Evolutionary conservation across 2,113 vertebrate genomes (phyloP).

Genomic region (Bettongia penicillata): DNA sequence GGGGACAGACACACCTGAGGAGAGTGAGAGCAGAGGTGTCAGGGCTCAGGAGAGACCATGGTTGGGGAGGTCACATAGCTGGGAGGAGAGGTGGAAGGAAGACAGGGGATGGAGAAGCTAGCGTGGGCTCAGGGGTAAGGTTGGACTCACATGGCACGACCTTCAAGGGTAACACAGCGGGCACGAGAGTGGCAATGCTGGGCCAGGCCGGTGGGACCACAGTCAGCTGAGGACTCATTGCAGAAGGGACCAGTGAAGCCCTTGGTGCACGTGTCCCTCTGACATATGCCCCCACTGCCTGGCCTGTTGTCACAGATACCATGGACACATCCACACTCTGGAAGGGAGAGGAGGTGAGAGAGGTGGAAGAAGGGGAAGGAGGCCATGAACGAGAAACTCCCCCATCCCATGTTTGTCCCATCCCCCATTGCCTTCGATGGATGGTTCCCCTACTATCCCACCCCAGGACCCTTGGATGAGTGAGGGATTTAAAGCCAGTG

Average conservation of each 20-base stretch:
- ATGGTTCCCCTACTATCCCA: neutral
- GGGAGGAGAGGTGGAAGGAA: neutral
- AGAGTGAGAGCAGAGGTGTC: neutral
- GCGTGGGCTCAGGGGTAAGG: neutral
- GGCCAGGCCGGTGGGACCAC: slow-evolving; percentile 80
- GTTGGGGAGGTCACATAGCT: neutral
- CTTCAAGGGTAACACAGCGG: slow-evolving; percentile 82
- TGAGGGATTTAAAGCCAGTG: neutral
- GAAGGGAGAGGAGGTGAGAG: neutral
- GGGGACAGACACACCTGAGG: slow-evolving; percentile 84
- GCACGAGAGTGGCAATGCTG: slow-evolving; percentile 91
- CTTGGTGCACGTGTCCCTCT: slow-evolving; percentile 87
- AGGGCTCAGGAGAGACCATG: neutral
- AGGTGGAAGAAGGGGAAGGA: slow-evolving; percentile 2
- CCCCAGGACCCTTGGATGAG: neutral
- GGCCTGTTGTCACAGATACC: slow-evolving; percentile 97
- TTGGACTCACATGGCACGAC: slow-evolving; percentile 75
- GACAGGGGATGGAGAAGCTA: slow-evolving; percentile 14
- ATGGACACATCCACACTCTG: slow-evolving; percentile 94
- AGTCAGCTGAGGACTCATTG: slow-evolving; percentile 84
- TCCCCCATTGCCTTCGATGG: neutral
- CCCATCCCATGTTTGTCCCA: neutral
- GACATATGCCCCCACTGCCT: slow-evolving; percentile 89
- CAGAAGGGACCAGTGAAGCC: slow-evolving; percentile 91
- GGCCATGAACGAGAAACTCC: neutral